A percentile compares a stretch with the other conserved stretches of the same genome.
Evolutionary conservation across 2,888 invertebrate genomes (phyloP).

Genomic region (Idaea biselata): DNA sequence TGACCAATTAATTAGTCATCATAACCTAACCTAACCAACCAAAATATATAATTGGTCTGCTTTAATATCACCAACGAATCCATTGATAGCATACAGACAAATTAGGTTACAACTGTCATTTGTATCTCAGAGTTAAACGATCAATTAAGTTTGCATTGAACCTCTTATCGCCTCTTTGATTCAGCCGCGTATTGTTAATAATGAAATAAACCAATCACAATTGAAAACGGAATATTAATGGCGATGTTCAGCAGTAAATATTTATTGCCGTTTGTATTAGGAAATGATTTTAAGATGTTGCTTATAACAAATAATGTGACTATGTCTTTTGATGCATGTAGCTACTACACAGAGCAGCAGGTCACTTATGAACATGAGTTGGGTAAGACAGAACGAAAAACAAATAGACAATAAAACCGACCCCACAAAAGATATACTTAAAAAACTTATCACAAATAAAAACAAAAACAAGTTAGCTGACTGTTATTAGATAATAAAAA

Average conservation of each 20-base stretch:
- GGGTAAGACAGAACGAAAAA: too few species aligned
- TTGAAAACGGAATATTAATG: constrained; percentile 22
- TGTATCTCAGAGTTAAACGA: not conserved
- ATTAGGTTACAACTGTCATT: constrained; percentile 4
- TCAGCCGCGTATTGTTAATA: constrained; percentile 20
- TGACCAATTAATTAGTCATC: constrained; percentile 23
- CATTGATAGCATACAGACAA: constrained; percentile 5
- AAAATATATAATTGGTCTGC: too few species aligned
- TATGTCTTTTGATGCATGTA: not conserved
- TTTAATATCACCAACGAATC: not conserved
- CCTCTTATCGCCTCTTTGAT: constrained; percentile 22
- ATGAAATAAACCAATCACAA: constrained; percentile 33
- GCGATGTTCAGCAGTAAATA: constrained; percentile 18
- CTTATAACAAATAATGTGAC: constrained; percentile 1
- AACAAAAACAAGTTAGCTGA: not conserved
- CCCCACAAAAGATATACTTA: too few species aligned
- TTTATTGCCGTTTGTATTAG: constrained; percentile 28
- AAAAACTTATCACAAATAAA: too few species aligned
- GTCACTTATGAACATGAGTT: too few species aligned
- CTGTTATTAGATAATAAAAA: not conserved
- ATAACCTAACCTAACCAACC: too few species aligned
- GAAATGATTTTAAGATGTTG: constrained; percentile 29
- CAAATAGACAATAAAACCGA: too few species aligned
- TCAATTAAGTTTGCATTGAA: constrained; percentile 13
- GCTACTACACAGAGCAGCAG: too few species aligned